Percentiles rank a stretch among this genome's conserved stretches.
These are phyloP conservation scores for Atractosteus spatula DNA, from an alignment of 2,113 vertebrate species.

Conservation along the genomic window DNA sequence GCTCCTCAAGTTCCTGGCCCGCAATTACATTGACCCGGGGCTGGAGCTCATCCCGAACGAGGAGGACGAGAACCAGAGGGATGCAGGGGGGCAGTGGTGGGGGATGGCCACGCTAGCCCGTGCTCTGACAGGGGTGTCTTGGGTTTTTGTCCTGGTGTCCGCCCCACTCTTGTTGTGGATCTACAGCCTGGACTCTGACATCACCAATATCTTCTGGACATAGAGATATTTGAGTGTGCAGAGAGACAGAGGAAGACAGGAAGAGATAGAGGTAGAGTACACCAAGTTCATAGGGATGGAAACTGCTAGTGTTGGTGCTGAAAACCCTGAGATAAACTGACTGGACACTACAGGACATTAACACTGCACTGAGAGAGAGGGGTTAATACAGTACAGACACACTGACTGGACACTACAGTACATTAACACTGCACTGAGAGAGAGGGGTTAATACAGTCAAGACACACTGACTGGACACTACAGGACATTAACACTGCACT, in stretches of 20 bases:
- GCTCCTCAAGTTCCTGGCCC: constrained; percentile 67
- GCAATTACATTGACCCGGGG: constrained; percentile 65
- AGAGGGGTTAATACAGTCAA: not conserved
- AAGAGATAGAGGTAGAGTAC: not conserved
- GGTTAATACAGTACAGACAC: not conserved
- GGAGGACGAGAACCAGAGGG: constrained; percentile 42
- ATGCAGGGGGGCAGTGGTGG: not conserved
- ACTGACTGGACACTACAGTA: not conserved
- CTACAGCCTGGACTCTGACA: constrained; percentile 75
- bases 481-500: not conserved
- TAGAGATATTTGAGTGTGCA: constrained; percentile 29
- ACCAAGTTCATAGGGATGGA: not conserved
- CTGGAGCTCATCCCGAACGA: constrained; percentile 44
- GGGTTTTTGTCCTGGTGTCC: constrained; percentile 63
- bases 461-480: not conserved
- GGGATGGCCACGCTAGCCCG: constrained; percentile 26
- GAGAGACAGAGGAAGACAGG: not conserved
- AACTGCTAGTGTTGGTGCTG: not conserved
- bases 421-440: not conserved
- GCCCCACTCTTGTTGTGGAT: constrained; percentile 66
- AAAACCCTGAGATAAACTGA: not conserved
- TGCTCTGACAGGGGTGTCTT: constrained; percentile 59
- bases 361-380: not conserved
- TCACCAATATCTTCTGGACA: constrained; percentile 75
- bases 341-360: not conserved